Conservation (phyloP, 2,797 vertebrate species). For the Phylloscopus collybita region DNA sequence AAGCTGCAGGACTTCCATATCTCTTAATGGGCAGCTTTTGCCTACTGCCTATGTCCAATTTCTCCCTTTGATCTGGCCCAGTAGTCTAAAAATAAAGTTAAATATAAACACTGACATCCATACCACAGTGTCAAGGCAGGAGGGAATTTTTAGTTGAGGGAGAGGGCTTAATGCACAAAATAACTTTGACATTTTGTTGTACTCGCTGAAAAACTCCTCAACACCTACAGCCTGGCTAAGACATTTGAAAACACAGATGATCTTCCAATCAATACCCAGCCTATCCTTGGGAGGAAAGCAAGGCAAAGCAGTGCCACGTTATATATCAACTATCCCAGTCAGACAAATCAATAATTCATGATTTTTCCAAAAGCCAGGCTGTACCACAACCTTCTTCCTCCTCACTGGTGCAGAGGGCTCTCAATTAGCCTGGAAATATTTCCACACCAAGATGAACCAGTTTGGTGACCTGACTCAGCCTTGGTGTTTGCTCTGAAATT, state of each 20-base stretch:
- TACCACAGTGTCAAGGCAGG: background rate
- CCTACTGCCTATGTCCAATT: background rate
- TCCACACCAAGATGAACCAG: background rate
- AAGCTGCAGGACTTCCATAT: background rate
- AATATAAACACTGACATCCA: background rate
- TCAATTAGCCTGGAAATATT: background rate
- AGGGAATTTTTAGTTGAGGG: background rate
- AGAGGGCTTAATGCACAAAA: conserved; percentile 18
- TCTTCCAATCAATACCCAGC: background rate
- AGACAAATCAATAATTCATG: background rate
- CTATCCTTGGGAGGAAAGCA: background rate
- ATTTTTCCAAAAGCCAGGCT: background rate
- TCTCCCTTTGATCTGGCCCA: background rate
- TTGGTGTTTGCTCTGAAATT: background rate
- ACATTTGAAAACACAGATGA: conserved; percentile 13
- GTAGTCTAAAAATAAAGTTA: conserved; percentile 5
- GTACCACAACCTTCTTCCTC: background rate
- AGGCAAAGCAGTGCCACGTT: background rate
- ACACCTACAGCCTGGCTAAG: conserved; percentile 1
- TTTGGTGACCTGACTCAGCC: background rate
- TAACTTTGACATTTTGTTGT: background rate
- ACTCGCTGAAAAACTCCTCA: background rate
- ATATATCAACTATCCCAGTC: background rate
- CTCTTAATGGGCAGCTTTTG: background rate
- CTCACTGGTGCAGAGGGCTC: background rate